Base-by-base conservation (phyloP, 2,113 vertebrate species). In the Bostrychus sinensis region DNA sequence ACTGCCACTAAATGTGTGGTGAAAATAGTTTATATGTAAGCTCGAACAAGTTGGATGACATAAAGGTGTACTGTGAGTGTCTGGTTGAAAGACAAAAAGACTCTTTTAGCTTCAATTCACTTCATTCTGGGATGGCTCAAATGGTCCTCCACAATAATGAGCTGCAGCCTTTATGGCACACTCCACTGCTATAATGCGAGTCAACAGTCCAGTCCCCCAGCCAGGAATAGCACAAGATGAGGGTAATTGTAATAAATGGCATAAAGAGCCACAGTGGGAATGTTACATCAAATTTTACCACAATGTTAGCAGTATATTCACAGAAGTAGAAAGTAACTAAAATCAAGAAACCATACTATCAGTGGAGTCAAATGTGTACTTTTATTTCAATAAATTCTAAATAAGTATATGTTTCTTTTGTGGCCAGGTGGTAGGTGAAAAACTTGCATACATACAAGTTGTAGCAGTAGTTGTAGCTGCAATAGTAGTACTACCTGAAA, bases 151-250 rank as follows among this genome's bases (percentile, higher is more conserved):
- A 55, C 34, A 81, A 68, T 62, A 81, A 85, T 70, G 66, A 72
- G 58, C 55, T 38, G 54, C 13, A 7, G 36, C 22, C 53, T 83
- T 69, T 77, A 76, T 63, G 59, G 58, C 45, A 58, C 70, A 66
- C 65, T 66, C 39, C 70, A 13, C 54, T 39, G 62, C 54, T 61
- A 71, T 82, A 71, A 81, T 71, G 56, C 3, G 20, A 84, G 81
- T 85, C 72, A 78, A 75, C 69, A 67, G 75, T 54, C 48, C 56
- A 2, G 51, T 56, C 67, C 59, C 54, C 74, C 22, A 34, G 46
- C 75, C 57, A 63, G 50, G 76, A 84, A 69, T 66, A 74, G 59
- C 67, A 56, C 16, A 62, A 78, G 75, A 80, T 58, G 58, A 80
- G 65, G 71, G 16, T 74, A 68, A 74, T 78, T 77, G 45, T 66